Evolutionary conservation across 2,888 invertebrate species (phyloP).

Genomic region (Boloria euphrosyne): DNA sequence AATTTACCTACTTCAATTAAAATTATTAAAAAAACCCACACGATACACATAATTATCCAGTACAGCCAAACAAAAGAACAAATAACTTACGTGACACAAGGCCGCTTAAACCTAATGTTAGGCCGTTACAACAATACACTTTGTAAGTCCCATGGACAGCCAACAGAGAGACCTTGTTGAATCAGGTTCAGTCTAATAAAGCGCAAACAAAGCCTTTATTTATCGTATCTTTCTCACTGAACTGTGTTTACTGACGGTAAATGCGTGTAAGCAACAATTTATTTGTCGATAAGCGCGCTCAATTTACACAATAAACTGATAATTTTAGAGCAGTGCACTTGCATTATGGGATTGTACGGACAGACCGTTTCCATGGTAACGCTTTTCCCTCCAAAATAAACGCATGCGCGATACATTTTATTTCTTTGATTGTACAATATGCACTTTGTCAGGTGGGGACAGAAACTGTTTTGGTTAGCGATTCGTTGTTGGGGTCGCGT

Average conservation of each 20-base stretch:
- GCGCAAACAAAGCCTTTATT: slow-evolving; percentile 56
- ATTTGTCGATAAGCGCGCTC: slow-evolving; percentile 48
- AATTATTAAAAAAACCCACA: neutral
- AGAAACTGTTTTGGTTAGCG: slow-evolving; percentile 19
- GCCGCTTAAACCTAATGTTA: slow-evolving; percentile 20
- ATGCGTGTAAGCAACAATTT: slow-evolving; percentile 47
- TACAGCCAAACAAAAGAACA: slow-evolving; percentile 31
- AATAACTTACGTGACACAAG: slow-evolving; percentile 24
- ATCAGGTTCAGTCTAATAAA: slow-evolving; percentile 51
- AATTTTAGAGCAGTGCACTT: slow-evolving; percentile 35
- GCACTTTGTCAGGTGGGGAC: slow-evolving; percentile 11
- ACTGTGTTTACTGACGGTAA: slow-evolving; percentile 47
- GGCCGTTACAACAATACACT: slow-evolving; percentile 27
- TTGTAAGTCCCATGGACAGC: slow-evolving; percentile 15
- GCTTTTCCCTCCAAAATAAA: slow-evolving; percentile 78
- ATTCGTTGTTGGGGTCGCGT: slow-evolving; percentile 53
- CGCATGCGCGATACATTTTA: slow-evolving; percentile 66
- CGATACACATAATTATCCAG: neutral
- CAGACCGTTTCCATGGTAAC: slow-evolving; percentile 64
- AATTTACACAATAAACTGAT: slow-evolving; percentile 35
- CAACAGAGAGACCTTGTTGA: slow-evolving; percentile 50
- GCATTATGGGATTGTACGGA: slow-evolving; percentile 18
- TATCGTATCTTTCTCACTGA: slow-evolving; percentile 44
- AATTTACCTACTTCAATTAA: neutral
- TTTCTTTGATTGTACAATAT: slow-evolving; percentile 28